A percentile compares a stretch with the other conserved stretches of the same genome.
phyloP scores from a whole-genome alignment of 2,113 vertebrate species.

The Psittacus erithacus region DNA sequence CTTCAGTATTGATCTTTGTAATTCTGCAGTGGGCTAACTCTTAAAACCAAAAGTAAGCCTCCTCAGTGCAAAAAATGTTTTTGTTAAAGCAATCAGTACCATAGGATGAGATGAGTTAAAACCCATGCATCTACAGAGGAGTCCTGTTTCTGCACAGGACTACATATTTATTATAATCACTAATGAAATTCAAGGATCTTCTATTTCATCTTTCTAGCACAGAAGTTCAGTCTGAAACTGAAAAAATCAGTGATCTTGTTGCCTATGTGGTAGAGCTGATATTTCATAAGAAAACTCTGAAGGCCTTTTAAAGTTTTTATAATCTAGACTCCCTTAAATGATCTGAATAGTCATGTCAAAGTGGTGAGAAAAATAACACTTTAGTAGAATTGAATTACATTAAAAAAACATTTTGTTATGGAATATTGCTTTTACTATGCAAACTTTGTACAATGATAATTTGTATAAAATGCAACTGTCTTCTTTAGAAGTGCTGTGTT shows the following conservation, averaged over 20 bases:
- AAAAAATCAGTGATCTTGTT: not conserved
- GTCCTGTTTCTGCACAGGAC: fast-evolving
- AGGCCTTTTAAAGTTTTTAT: not conserved
- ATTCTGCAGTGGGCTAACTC: not conserved
- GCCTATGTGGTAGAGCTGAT: not conserved
- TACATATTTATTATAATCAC: not conserved
- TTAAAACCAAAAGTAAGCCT: not conserved
- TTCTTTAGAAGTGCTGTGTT: not conserved
- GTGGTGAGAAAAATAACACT: not conserved
- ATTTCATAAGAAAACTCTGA: not conserved
- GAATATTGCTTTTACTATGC: not conserved
- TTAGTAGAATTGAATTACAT: not conserved
- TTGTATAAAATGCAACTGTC: not conserved
- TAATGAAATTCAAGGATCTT: not conserved
- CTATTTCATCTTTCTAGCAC: not conserved
- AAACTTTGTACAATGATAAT: not conserved
- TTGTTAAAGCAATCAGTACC: not conserved
- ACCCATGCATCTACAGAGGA: fast-evolving
- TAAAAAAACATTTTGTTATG: not conserved
- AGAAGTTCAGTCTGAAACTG: not conserved
- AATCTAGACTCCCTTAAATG: not conserved
- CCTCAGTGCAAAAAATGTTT: not conserved
- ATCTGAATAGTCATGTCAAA: not conserved
- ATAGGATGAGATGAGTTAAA: not conserved
- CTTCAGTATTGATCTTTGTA: not conserved